These are phyloP conservation scores for Rhopalosiphum padi DNA, from an alignment of 1,140 invertebrate species.

Conservation along the genomic window DNA sequence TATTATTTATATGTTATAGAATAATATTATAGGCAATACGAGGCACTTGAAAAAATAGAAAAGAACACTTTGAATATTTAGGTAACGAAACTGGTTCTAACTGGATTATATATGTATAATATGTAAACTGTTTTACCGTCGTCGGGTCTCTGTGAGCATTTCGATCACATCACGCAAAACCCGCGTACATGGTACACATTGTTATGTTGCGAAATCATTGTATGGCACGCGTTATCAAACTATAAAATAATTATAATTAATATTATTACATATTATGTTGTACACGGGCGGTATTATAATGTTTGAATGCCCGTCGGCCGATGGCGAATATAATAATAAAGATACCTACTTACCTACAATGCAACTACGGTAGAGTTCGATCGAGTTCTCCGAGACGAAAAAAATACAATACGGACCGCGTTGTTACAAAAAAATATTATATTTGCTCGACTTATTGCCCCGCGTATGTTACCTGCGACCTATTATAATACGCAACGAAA, in stretches of 20 bases:
- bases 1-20: background rate
- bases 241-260: background rate
- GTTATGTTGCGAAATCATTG: background rate
- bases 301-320: background rate
- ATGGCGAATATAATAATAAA: background rate
- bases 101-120: background rate
- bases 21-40: background rate
- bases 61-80: background rate
- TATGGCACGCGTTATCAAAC: background rate
- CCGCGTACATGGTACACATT: background rate
- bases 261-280: background rate
- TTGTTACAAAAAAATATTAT: background rate
- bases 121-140: background rate
- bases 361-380: background rate
- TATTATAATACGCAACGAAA: background rate
- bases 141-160: background rate
- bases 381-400: background rate
- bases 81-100: conserved; percentile 26
- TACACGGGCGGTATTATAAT: background rate
- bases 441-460: background rate
- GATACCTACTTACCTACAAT: background rate
- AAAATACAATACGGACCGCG: too few relatives aligned
- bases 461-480: background rate
- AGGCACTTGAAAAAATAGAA: background rate
- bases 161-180: background rate